Evolutionary conservation across 30 jellyfish, hydroid and myxozoan genomes (phyloP), one percentile per base, ranked within the genome.

Genomic region (Aurelia sp.): DNA sequence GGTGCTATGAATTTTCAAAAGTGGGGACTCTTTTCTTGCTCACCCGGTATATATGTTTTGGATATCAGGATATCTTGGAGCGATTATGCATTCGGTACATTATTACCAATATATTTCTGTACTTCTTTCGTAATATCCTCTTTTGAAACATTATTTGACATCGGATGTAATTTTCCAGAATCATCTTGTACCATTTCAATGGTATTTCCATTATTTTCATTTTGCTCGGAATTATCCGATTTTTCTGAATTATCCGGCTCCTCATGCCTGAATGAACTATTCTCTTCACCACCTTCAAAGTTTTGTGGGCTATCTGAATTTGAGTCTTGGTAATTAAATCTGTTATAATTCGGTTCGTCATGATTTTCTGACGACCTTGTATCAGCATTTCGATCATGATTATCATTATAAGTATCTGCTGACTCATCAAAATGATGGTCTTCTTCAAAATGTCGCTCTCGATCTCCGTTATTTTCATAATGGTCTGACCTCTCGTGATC

Each of bases 131-230:
- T 44, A 17, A 74, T 15, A 41, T 63, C 55, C 27, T 88, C 96
- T 16, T 50, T 73, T 13, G 71, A 35, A 57, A 63, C 70, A 38
- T 81, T 67, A 76, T 88, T 67, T 17, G 85, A 24, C 75, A 88
- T 65, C 4, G 91, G 87, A 57, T 72, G 91, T 21, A 82, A 22
- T 77, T 84, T 82, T 8, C 97, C 97, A 6, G 90, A 40, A 16
- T 68, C 89, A 35, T 91, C 97, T 59, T 91, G 97, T 8, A 91
- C 87, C 76, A 91, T 78, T 76, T 91, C 97, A 48, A 91, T 91
- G 2, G 95, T 90, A 19, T 73, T 72, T 35, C 75, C 72, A 67
- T 71, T 75, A 15, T 50, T 60, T 55, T 20, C 78, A 52, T 31
- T 62, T 74, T 12, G 74, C 63, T 47, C 48, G 69, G 17, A 41